Conservation (phyloP, 2,888 invertebrate species). For the Zaprionus obscuricornis region DNA sequence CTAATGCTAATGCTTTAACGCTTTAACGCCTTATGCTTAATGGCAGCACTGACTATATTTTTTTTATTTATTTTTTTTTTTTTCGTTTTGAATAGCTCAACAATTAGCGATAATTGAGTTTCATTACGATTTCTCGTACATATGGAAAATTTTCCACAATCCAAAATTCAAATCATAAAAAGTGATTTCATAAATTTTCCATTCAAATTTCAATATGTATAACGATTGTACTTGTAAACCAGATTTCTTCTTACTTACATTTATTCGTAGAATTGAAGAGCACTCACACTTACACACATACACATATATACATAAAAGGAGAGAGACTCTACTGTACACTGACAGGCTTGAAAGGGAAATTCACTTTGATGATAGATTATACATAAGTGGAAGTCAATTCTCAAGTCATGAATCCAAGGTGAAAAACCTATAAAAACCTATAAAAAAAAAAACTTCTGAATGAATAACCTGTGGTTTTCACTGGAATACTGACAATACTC, state of each 20-base stretch:
- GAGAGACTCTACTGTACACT: too few relatives aligned
- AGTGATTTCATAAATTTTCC: constrained; percentile 56
- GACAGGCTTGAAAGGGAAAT: constrained; percentile 45
- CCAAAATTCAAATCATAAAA: constrained; percentile 35
- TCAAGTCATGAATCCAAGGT: too few relatives aligned
- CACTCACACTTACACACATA: neutral
- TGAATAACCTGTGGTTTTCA: constrained; percentile 6
- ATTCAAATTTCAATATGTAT: constrained; percentile 40
- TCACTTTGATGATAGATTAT: constrained; percentile 14
- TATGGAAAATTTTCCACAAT: constrained; percentile 62
- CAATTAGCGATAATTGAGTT: constrained; percentile 64
- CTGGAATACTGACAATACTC: constrained; percentile 2
- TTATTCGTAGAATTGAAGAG: constrained; percentile 26
- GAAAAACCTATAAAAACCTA: constrained; percentile 4
- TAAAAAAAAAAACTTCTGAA: constrained; percentile 5
- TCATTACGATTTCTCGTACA: constrained; percentile 44
- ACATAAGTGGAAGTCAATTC: constrained; percentile 19
- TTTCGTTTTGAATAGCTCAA: constrained; percentile 2
- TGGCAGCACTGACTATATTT: too few relatives aligned
- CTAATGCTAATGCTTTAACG: constrained; percentile 18
- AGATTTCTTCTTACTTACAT: constrained; percentile 32
- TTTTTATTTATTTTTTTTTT: too few relatives aligned
- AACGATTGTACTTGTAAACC: constrained; percentile 14
- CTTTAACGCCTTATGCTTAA: too few relatives aligned
- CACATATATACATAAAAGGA: too few relatives aligned